phyloP scores from a whole-genome alignment of 2,888 invertebrate species.

The Caenorhabditis japonica region DNA sequence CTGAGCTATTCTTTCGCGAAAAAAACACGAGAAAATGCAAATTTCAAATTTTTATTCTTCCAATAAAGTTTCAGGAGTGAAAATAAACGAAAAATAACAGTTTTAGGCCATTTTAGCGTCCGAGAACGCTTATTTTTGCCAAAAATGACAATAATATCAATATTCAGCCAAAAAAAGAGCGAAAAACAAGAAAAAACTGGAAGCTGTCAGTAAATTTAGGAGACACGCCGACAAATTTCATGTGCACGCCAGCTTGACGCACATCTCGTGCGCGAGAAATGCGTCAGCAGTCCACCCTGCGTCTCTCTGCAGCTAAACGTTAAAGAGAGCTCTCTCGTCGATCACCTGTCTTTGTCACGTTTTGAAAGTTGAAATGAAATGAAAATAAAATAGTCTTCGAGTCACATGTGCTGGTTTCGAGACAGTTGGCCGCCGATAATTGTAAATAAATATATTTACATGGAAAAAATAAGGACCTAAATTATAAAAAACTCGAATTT shows the following conservation, averaged over 20 bases:
- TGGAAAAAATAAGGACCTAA: too few species aligned
- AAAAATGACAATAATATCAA: constrained; percentile 6
- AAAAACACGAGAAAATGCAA: too few species aligned
- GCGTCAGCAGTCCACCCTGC: constrained; percentile 40
- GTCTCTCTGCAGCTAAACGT: constrained; percentile 15
- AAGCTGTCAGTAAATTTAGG: constrained; percentile 47
- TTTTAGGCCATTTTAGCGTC: neutral
- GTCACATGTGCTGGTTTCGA: constrained; percentile 25
- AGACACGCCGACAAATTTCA: constrained; percentile 41
- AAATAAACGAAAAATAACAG: neutral
- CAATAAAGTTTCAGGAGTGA: too few species aligned
- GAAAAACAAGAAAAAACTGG: constrained; percentile 4
- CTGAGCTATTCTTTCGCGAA: too few species aligned
- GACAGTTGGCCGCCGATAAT: constrained; percentile 18
- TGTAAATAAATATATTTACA: too few species aligned
- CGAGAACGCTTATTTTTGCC: neutral
- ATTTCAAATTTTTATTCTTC: too few species aligned
- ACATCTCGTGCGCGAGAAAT: constrained; percentile 23
- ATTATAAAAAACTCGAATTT: too few species aligned
- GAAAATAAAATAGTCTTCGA: neutral
- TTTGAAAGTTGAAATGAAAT: constrained; percentile 13
- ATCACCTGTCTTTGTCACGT: constrained; percentile 54
- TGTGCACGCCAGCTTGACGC: constrained; percentile 31
- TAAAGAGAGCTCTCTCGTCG: constrained; percentile 20
- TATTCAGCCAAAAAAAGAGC: neutral